Evolutionary conservation across 1,140 invertebrate genomes (phyloP), one percentile per base, ranked within the genome.

Genomic region (Gryon sp.): DNA sequence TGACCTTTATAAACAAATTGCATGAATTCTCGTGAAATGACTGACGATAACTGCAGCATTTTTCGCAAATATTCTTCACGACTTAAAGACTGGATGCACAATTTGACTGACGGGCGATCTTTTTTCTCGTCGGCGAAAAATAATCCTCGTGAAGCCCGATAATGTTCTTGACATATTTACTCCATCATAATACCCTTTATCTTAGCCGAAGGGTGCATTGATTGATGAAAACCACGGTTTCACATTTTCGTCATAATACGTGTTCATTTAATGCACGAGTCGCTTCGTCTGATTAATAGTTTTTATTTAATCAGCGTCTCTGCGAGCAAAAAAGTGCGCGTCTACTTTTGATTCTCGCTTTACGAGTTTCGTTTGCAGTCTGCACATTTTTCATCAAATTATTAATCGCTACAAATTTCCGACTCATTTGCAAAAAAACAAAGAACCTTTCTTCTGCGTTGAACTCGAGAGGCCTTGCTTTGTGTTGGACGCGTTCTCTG

Each of bases 141-240:
- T 72, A 72, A 72, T 72, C 50, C 41, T 43, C 26, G 19, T 15
- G 68, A 72, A 72, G 57, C 66, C 66, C 55, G 57, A 62, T 72
- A 62, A 72, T 53, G 55, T 40, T 53, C 46, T 22, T 62, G 55
- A 72, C 66, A 53, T 72, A 62, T 72, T 72, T 62, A 62, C 55
- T 62, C 46, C 55, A 53, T 62, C 66, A 62, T 72, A 72, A 72
- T 72, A 72, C 55, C 12, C 55, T 72, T 72, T 60, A 70, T 72
- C 66, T 72, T 50, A 60, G 66, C 66, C 66, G 46, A 69, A 53
- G 66, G 45, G 66, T 55, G 55, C 55, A 19, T 48, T 62, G 66
- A 72, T 72, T 60, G 66, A 72, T 62, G 66, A 72, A 72, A 62
- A 60, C 48, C 48, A 16, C 57, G 57, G 55, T 52, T 53, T 60